Conservation (phyloP, 2,113 vertebrate species). For the Cebus imitator region DNA sequence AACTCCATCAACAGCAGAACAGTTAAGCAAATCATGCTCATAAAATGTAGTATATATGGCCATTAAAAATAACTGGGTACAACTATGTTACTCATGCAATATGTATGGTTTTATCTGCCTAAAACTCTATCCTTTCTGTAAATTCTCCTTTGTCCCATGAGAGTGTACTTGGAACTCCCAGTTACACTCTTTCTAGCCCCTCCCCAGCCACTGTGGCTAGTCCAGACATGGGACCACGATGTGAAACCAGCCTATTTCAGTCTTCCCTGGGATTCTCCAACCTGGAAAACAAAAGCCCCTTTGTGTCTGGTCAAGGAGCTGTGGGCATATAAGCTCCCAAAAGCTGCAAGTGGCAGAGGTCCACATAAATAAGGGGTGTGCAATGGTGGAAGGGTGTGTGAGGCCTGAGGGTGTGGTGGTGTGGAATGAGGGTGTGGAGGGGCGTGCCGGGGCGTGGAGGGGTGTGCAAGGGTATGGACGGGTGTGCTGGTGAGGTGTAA, state of each 20-base stretch:
- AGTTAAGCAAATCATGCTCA: background rate
- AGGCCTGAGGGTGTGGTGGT: no score
- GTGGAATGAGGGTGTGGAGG: no score
- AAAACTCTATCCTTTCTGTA: background rate
- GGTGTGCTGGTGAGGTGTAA: no score
- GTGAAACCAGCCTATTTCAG: background rate
- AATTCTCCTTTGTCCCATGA: background rate
- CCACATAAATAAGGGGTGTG: background rate
- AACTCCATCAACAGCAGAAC: background rate
- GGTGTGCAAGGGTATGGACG: accelerated
- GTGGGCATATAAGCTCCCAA: background rate
- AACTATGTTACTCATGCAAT: background rate
- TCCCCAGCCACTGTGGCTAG: background rate
- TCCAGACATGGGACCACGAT: background rate
- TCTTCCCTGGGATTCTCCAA: background rate
- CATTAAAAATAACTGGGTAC: slow-evolving; percentile 16
- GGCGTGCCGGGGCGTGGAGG: accelerated
- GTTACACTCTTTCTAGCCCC: background rate
- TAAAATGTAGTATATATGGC: background rate
- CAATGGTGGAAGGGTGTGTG: background rate
- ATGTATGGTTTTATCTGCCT: background rate
- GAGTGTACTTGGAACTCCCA: background rate
- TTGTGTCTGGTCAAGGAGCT: background rate
- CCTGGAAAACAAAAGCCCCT: background rate
- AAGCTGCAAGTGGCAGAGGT: background rate